Base-by-base conservation (phyloP, 2,888 invertebrate species). In the Phyllotreta cruciferae region DNA sequence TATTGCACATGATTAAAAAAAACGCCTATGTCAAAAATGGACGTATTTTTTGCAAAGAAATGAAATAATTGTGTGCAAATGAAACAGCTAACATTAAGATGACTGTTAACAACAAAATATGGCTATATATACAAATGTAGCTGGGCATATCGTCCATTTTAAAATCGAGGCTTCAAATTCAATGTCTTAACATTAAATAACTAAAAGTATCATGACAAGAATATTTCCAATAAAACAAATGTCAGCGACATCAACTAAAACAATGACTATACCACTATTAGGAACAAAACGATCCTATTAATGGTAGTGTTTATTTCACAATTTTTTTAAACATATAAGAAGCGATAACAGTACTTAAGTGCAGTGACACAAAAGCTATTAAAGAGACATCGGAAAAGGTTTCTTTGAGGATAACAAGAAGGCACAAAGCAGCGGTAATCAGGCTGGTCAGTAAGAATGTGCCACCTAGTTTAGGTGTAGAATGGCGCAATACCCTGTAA, bases 1-100 rank as follows among this genome's bases (percentile, higher is more conserved):
- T 81, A 81, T 81, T 81, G 81, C 81, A 81, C 81, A 81, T 80
- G 78, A 79, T 78, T 79, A 78, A 79, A 80, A 45, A 69, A 76
- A 79, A 80, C 77, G 79, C 79, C 78, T 78, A 77, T 74, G 76
- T 79, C 76, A 80, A 80, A 80, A 80, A 80, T 80, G 80, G 80
- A 81, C 80, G 80, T 77, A 79, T 79, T 69, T 69, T 71, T 70
- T 64, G 62, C 68, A 67, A 65, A 66, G 56, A 62, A 66, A 58
- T 68, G 63, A 69, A 72, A 72, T 70, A 70, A 65, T 70, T 66
- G 60, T 63, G 69, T 70, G 70, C 69, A 73, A 69, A 73, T 71
- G 71, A 71, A 70, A 74, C 71, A 72, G 70, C 71, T 72, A 74
- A 72, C 71, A 74, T 73, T 75, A 75, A 76, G 75, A 73, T 76